phyloP scores from a whole-genome alignment of 2,797 vertebrate genomes.

The Molossus alvarezi region DNA sequence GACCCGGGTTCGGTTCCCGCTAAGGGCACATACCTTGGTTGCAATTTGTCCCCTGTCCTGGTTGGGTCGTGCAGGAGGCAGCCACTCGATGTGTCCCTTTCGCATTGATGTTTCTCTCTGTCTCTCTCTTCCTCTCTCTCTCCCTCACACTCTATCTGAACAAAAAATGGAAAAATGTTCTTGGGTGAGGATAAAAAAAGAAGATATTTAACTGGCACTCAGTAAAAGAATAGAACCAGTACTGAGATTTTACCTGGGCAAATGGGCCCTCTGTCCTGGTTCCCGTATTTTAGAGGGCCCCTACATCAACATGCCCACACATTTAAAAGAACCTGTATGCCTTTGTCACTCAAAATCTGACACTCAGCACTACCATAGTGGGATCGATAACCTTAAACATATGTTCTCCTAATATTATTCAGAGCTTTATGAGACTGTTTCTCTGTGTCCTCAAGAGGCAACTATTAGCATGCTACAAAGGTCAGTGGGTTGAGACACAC shows the following conservation, averaged over 20 bases:
- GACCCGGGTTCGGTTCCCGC: no score
- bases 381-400: slow-evolving; percentile 36
- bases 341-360: slow-evolving; percentile 18
- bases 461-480: background rate
- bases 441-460: background rate
- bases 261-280: background rate
- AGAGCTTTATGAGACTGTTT: background rate
- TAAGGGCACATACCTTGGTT: no score
- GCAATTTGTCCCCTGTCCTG: no score
- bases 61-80: no score
- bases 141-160: no score
- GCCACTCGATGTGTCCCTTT: no score
- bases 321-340: background rate
- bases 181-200: background rate
- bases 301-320: background rate
- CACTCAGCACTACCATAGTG: background rate
- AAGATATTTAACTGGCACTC: background rate
- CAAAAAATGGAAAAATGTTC: no score
- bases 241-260: background rate
- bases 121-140: no score
- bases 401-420: background rate
- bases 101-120: no score
- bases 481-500: background rate
- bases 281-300: background rate
- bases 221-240: slow-evolving; percentile 1